Evolutionary conservation across 1,140 invertebrate genomes (phyloP).

Genomic region (Cecropterus lyciades): DNA sequence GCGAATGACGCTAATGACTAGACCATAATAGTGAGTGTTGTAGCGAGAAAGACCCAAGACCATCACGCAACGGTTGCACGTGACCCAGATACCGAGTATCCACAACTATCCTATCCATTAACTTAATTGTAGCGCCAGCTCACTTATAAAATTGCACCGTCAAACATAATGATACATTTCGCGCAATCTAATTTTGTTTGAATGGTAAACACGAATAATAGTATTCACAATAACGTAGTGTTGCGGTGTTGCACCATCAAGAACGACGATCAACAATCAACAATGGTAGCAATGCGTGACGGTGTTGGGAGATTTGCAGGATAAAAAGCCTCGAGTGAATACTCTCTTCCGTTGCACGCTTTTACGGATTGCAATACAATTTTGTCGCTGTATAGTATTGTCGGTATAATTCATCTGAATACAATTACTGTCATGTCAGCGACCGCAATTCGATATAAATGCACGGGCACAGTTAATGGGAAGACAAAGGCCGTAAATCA

Average conservation of each 20-base stretch:
- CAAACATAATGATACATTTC: slow-evolving; percentile 36
- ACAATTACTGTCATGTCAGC: slow-evolving; percentile 38
- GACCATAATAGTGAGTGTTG: slow-evolving; percentile 26
- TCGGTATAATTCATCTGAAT: slow-evolving; percentile 24
- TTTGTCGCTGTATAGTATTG: slow-evolving; percentile 4
- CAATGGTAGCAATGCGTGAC: slow-evolving; percentile 54
- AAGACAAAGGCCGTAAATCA: slow-evolving; percentile 71
- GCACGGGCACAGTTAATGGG: slow-evolving; percentile 51
- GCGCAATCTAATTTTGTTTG: slow-evolving; percentile 33
- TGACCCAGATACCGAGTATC: slow-evolving; percentile 50
- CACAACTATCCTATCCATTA: slow-evolving; percentile 54
- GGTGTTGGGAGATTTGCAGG: slow-evolving; percentile 66
- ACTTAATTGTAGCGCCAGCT: slow-evolving; percentile 43
- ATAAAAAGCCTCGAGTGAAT: slow-evolving; percentile 52
- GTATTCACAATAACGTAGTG: slow-evolving; percentile 37
- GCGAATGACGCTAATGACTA: slow-evolving; percentile 38
- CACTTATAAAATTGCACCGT: slow-evolving; percentile 36
- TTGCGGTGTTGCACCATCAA: slow-evolving; percentile 35
- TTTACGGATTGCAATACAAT: slow-evolving; percentile 49
- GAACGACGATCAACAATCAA: slow-evolving; percentile 38
- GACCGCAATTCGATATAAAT: slow-evolving; percentile 48
- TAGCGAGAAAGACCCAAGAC: slow-evolving; percentile 40
- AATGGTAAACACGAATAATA: slow-evolving; percentile 31
- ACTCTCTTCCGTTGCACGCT: slow-evolving; percentile 44
- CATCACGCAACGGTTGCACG: slow-evolving; percentile 53